Evolutionary conservation across 2,113 vertebrate genomes (phyloP), one percentile per base, ranked within the genome.

Genomic region (Labeo rohita): DNA sequence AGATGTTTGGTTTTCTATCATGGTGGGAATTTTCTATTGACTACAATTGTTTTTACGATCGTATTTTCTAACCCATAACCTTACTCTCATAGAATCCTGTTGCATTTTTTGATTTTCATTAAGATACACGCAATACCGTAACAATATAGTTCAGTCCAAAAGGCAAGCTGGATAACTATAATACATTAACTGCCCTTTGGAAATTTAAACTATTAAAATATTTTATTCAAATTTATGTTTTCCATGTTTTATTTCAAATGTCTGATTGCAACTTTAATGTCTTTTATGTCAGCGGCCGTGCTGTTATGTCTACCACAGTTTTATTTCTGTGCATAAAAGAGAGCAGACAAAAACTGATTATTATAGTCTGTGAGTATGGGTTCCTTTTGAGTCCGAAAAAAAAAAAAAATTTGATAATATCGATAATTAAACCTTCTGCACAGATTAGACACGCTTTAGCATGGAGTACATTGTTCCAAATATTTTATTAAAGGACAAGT

Each of bases 1-100:
- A 72, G 63, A 61, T 54, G 49, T 77, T 77, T 77, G 3, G 54
- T 36, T 77, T 77, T 76, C 49, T 76, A 8, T 18, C 28, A 36
- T 54, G 49, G 49, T 36, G 23, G 49, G 15, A 76, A 15, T 21
- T 76, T 52, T 76, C 47, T 11, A 50, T 28, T 50, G 49, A 77
- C 50, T 54, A 23, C 8, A 28, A 23, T 13, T 50, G 47, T 49
- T 45, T 76, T 77, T 28, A 8, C 8, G 43, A 72, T 72, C 1
- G 4, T 1, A 39, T 70, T 70, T 70, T 70, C 34, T 39, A 39
- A 39, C 16, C 15, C 16, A 18, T 18, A 39, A 18, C 34, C 8
- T 54, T 54, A 54, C 52, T 15, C 52, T 54, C 52, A 54, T 54
- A 2, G 15, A 54, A 54, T 54, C 6, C 2, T 28, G 28, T 28